Base-by-base conservation (phyloP, 2,113 vertebrate genomes). In the Dascyllus trimaculatus region DNA sequence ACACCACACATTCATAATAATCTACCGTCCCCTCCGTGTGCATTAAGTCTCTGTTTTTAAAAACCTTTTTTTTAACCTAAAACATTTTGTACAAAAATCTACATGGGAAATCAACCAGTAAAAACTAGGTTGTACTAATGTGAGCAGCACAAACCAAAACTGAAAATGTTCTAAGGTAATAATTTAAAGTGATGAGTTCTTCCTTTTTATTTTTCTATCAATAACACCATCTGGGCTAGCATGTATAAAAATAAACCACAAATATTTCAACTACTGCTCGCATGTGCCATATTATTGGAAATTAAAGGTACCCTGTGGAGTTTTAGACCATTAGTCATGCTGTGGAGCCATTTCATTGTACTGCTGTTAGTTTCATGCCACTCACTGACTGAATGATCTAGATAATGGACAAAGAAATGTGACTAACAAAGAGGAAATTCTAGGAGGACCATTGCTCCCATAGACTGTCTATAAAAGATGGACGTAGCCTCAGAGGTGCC, bases 1-100 rank as follows among this genome's bases (percentile, higher is more conserved):
- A 67, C 40, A 68, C 56, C 21, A 29, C 45, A 96, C 95, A 96
- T 96, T 96, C 94, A 96, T 56, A 43, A 93, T 45, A 63, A 43
- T 76, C 18, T 66, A 53, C 15, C 22, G 6, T 25, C 21, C 40
- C 29, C 21, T 53, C 61, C 38, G n/a, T 70, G 60, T 62, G 77
- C 59, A 14, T 54, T 29, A 6, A 29, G 40, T 43, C 11, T 43
- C 13, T 15, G 11, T 15, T 43, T 43, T 40, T 62, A 66, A 85
- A 62, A 54, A 5, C 0, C 9, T 13, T 40, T 22, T 62, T 59
- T 69, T n/a, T 49, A 14, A 46, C 24, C 32, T 69, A 62, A 69
- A 75, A 85, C 40, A 43, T 43, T 80, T 80, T 84, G 70, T 64
- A 86, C 65, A 80, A 80, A 70, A 66, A 64, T 73, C 75, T 83